Evolutionary conservation across 1,140 invertebrate species (phyloP).

Genomic region (Conus ventricosus): DNA sequence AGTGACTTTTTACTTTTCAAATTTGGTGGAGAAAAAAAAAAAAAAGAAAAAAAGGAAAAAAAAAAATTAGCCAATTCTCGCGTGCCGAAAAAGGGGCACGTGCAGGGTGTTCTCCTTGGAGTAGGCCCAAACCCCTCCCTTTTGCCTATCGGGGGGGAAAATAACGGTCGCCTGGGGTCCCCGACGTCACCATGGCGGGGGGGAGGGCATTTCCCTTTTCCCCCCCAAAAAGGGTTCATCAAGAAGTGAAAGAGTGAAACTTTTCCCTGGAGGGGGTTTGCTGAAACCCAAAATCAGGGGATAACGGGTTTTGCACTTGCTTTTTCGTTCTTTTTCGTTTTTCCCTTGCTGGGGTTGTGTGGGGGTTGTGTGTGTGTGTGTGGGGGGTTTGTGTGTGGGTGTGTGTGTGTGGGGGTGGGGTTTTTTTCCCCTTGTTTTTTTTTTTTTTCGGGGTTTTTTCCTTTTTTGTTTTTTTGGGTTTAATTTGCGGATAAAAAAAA

Average conservation of each 20-base stretch:
- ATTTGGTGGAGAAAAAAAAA: background rate
- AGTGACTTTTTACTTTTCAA: too few relatives aligned
- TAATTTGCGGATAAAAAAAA: too few relatives aligned
- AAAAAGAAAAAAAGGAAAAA: constrained; percentile 7
- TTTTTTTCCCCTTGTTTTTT: too few relatives aligned
- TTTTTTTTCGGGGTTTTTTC: too few relatives aligned
- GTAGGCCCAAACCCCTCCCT: too few relatives aligned
- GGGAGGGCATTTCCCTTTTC: constrained; percentile 23
- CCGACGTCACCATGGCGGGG: background rate
- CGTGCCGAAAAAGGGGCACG: background rate
- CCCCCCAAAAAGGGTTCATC: constrained; percentile 52
- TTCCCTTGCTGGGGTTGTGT: background rate
- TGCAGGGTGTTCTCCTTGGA: background rate
- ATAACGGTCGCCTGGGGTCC: background rate
- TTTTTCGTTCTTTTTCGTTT: background rate
- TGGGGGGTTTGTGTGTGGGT: too few relatives aligned
- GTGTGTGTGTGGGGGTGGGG: too few relatives aligned
- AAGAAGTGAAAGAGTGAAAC: constrained; percentile 79
- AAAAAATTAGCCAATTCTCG: background rate
- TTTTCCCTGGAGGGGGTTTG: constrained; percentile 85
- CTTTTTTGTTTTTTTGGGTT: too few relatives aligned
- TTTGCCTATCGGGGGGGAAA: background rate
- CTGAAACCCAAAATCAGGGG: constrained; percentile 87
- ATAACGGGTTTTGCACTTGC: too few relatives aligned
- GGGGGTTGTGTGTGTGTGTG: background rate